These are phyloP conservation scores for Drosophila santomea DNA, from an alignment of 1,140 invertebrate genomes.

Conservation along the genomic window DNA sequence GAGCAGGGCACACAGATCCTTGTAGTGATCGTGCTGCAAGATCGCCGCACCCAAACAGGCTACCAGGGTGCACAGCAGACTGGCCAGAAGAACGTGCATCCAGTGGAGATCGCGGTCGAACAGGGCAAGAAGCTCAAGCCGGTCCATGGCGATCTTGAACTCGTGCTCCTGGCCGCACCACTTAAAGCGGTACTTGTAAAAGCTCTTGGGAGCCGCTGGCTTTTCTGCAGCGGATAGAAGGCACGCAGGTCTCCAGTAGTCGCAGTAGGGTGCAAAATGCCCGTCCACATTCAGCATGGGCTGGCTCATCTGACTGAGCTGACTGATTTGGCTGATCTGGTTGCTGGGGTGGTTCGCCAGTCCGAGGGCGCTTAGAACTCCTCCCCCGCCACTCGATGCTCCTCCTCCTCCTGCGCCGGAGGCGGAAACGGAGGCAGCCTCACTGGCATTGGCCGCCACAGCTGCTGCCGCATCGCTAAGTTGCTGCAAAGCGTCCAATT, in stretches of 20 bases:
- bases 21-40: conserved; percentile 94
- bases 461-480: conserved; percentile 47
- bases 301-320: conserved; percentile 52
- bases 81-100: conserved; percentile 93
- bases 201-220: conserved; percentile 88
- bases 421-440: neutral
- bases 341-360: conserved; percentile 30
- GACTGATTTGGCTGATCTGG: conserved; percentile 42
- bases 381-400: conserved; percentile 10
- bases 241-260: conserved; percentile 78
- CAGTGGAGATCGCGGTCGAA: conserved; percentile 96
- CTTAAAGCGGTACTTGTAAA: conserved; percentile 93
- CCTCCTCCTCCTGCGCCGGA: neutral
- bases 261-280: conserved; percentile 75
- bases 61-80: conserved; percentile 94
- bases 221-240: conserved; percentile 78
- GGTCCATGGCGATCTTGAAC: conserved; percentile 94
- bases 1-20: conserved; percentile 96
- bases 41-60: conserved; percentile 93
- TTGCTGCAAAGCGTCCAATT: conserved; percentile 63
- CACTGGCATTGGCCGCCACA: conserved; percentile 25
- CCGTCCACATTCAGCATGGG: conserved; percentile 78
- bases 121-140: conserved; percentile 95
- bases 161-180: conserved; percentile 86
- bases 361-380: conserved; percentile 23